Conservation (phyloP, 1,140 invertebrate genomes). For the Aphis gossypii region DNA sequence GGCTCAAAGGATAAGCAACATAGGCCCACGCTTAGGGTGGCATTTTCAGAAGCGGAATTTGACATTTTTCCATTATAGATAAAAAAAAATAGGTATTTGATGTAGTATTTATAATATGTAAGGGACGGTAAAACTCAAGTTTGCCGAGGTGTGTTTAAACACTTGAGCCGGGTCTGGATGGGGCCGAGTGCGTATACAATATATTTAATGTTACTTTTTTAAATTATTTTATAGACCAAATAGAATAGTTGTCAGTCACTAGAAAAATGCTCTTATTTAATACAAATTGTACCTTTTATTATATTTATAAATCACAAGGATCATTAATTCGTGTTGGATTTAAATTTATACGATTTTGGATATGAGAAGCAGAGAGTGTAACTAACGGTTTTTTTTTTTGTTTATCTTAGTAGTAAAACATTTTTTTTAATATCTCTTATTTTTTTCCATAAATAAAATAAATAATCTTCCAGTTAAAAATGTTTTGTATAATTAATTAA, state of each 20-base stretch:
- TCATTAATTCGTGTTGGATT: neutral
- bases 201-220: no score
- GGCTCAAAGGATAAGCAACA: no score
- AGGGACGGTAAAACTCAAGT: no score
- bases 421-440: neutral
- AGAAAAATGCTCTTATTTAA: no score
- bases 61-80: no score
- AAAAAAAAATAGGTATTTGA: no score
- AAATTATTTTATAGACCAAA: neutral
- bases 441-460: neutral
- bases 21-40: no score
- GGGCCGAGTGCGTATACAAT: neutral
- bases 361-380: neutral
- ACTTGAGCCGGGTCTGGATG: no score
- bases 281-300: neutral
- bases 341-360: neutral
- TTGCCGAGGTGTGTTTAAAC: no score
- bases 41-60: no score
- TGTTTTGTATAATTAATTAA: neutral
- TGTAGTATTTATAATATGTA: no score
- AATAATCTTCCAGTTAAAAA: neutral
- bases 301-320: neutral
- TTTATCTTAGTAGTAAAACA: neutral
- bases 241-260: neutral
- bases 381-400: neutral